A percentile compares a stretch with the other conserved stretches of the same genome.
Evolutionary conservation across 2,113 vertebrate species (phyloP).

Genomic region (Melanotaenia duboulayi): DNA sequence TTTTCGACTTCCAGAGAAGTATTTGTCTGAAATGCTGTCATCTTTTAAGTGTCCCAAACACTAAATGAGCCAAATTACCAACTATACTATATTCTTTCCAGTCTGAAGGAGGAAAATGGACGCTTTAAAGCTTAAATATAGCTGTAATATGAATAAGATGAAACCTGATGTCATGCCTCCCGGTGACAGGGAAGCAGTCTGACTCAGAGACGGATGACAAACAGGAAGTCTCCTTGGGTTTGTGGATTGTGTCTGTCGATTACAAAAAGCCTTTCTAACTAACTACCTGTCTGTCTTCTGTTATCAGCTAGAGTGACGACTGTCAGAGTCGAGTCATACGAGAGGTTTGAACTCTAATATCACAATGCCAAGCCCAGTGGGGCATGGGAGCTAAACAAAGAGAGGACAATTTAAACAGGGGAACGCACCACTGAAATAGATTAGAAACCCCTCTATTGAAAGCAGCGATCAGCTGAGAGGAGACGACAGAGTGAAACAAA

Average conservation of each 20-base stretch:
- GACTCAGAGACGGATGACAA: conserved; percentile 56
- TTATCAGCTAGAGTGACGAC: conserved; percentile 1
- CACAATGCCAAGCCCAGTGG: conserved; percentile 8
- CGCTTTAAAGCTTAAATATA: neutral
- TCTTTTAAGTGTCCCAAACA: neutral
- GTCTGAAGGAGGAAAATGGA: neutral
- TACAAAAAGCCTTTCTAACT: conserved; percentile 16
- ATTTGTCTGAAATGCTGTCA: too few species aligned
- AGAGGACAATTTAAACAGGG: conserved; percentile 41
- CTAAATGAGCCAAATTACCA: neutral
- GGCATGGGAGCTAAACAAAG: conserved; percentile 59
- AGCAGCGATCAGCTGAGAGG: conserved; percentile 8
- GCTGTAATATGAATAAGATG: conserved; percentile 4
- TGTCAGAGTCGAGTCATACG: conserved; percentile 10
- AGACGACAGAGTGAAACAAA: conserved; percentile 62
- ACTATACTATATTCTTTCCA: neutral
- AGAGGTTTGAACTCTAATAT: conserved; percentile 28
- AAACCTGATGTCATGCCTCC: conserved; percentile 65
- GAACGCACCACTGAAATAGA: conserved; percentile 35
- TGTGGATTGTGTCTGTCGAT: neutral
- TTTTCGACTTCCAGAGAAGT: neutral
- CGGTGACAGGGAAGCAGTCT: conserved; percentile 34
- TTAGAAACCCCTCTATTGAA: conserved; percentile 39
- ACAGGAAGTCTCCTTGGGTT: conserved; percentile 62
- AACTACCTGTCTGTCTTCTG: conserved; percentile 1